phyloP scores from a whole-genome alignment of 2,888 invertebrate species.

The Steinernema scapterisci region DNA sequence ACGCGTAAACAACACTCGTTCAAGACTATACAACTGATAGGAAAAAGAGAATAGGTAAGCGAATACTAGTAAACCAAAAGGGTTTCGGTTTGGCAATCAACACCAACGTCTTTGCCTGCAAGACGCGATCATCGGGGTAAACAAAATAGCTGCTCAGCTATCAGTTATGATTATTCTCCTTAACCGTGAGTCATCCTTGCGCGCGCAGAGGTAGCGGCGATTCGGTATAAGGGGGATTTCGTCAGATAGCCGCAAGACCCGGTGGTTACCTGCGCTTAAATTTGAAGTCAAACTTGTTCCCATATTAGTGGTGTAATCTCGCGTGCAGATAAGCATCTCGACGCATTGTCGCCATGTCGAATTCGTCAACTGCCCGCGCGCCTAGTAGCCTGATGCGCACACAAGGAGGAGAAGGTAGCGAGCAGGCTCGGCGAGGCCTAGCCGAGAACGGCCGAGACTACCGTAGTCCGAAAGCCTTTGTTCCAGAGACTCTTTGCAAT shows the following conservation, averaged over 20 bases:
- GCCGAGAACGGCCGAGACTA: neutral
- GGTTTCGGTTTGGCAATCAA: constrained; percentile 30
- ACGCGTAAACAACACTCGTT: constrained; percentile 12
- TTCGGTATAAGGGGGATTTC: neutral
- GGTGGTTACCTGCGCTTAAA: constrained; percentile 24
- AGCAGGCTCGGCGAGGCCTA: neutral
- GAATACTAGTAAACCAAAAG: constrained; percentile 27
- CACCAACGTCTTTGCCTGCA: constrained; percentile 11
- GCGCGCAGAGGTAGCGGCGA: neutral
- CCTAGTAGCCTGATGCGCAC: constrained; percentile 21
- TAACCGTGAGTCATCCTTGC: constrained; percentile 7
- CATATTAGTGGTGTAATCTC: constrained; percentile 31
- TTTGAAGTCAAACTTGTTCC: constrained; percentile 30
- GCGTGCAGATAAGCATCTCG: constrained; percentile 33
- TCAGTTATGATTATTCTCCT: constrained; percentile 23
- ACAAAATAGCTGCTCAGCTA: constrained; percentile 16
- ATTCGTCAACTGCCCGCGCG: constrained; percentile 32
- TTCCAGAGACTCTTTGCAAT: neutral
- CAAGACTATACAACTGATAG: neutral
- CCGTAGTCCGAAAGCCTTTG: neutral
- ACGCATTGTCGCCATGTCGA: constrained; percentile 33
- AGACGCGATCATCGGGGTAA: neutral
- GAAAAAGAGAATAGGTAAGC: constrained; percentile 15
- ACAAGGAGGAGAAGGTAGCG: constrained; percentile 12
- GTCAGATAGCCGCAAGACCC: constrained; percentile 22